Evolutionary conservation across 1,140 invertebrate species (phyloP).

Genomic region (Bradysia coprophila): DNA sequence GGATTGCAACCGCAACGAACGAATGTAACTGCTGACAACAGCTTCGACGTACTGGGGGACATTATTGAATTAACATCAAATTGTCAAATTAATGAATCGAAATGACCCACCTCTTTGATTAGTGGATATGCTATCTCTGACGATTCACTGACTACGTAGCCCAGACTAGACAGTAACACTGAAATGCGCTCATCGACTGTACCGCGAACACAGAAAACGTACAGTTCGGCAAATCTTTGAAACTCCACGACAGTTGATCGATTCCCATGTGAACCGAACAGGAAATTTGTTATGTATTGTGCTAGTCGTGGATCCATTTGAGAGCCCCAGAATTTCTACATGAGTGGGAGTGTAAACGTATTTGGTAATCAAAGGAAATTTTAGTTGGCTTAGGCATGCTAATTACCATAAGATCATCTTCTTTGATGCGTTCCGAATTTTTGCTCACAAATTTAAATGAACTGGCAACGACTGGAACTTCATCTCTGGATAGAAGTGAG

Average conservation of each 20-base stretch:
- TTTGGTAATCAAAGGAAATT: neutral
- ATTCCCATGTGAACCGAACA: constrained; percentile 31
- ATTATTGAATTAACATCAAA: neutral
- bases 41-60: constrained; percentile 17
- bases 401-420: constrained; percentile 41
- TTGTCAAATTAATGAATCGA: neutral
- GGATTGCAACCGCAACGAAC: constrained; percentile 13
- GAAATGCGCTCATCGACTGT: constrained; percentile 33
- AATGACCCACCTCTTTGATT: constrained; percentile 33
- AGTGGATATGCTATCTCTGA: constrained; percentile 33
- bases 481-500: constrained; percentile 34
- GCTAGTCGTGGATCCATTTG: constrained; percentile 34
- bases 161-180: constrained; percentile 31
- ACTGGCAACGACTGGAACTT: constrained; percentile 34
- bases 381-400: constrained; percentile 18
- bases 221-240: constrained; percentile 35
- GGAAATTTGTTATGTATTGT: constrained; percentile 35
- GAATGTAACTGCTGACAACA: constrained; percentile 19
- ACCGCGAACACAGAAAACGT: constrained; percentile 36
- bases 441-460: constrained; percentile 35
- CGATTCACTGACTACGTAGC: constrained; percentile 27
- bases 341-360: constrained; percentile 8
- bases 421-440: constrained; percentile 35
- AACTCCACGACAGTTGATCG: constrained; percentile 29
- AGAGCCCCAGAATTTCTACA: constrained; percentile 37